Base-by-base conservation (phyloP, 2,797 vertebrate species). In the Chelmon rostratus region DNA sequence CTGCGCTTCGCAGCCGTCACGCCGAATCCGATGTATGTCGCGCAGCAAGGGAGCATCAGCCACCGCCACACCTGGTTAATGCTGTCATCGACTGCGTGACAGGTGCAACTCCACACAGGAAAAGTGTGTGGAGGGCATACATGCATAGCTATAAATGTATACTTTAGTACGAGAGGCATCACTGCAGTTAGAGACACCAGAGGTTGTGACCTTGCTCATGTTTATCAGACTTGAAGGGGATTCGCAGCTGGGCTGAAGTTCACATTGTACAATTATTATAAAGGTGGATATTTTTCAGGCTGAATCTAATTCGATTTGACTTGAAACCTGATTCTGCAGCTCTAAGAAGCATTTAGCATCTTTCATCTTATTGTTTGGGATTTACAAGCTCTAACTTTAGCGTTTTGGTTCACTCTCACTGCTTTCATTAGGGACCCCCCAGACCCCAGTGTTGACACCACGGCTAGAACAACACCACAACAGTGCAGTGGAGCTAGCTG, bases 11-110 rank as follows among this genome's bases (percentile, higher is more conserved):
- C 52, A 85, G 81, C 72, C 67, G 9, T 76, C 85, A 54, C 5
- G 33, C 25, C 11, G n/a, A 61, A 77, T 79, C 63, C 38, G 70
- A 83, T 74, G 63, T 63, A 42, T 54, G 76, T 37, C n/a, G 31
- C 46, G 81, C 68, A 19, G 79, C 79, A 19, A 33, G 72, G 78
- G 65, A 75, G 52, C 75, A n/a, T 67, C 66, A 38, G 76, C 72
- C 65, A 12, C 56, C 1, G 38, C 40, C 49, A 52, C 86, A 86
- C 84, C 88, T 89, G 86, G 78, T 73, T 85, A 63, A 85, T 64
- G 13, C 68, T 69, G 68, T 78, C 71, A 50, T 50, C 65, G 23
- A 62, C 56, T 35, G 44, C 18, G 1, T 68, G 83, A 79, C 89
- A 90, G 86, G 73, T 89, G 88, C 73, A 73, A 49, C 49, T 73